These are phyloP conservation scores for Channa striata DNA, from an alignment of 2,797 vertebrate genomes.

Conservation along the genomic window DNA sequence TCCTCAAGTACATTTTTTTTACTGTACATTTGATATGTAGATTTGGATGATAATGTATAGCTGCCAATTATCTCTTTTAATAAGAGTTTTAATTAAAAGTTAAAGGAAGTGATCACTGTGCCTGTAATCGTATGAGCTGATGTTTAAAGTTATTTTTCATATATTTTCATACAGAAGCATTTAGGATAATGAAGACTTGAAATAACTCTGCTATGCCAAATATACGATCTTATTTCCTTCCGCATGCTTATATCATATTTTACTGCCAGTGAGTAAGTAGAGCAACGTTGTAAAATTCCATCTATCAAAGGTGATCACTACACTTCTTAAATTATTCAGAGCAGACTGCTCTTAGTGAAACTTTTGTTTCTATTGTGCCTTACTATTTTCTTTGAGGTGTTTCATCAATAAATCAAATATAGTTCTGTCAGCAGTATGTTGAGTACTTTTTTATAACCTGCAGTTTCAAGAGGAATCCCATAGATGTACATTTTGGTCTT, in stretches of 20 bases:
- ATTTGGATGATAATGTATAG: too few species aligned
- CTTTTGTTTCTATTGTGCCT: neutral
- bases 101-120: constrained; percentile 15
- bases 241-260: constrained; percentile 38
- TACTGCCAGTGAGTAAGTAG: constrained; percentile 16
- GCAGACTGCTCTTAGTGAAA: constrained; percentile 16
- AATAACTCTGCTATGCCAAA: constrained; percentile 63
- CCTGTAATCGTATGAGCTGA: constrained; percentile 5
- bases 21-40: too few species aligned
- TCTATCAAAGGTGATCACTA: constrained; percentile 31
- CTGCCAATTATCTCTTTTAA: too few species aligned
- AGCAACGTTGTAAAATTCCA: constrained; percentile 28
- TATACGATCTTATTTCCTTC: constrained; percentile 35
- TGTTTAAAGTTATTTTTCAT: constrained; percentile 29
- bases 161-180: constrained; percentile 35
- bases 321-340: constrained; percentile 43
- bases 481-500: neutral
- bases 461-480: constrained; percentile 5
- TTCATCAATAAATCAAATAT: constrained; percentile 16
- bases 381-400: constrained; percentile 9
- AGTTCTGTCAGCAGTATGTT: constrained; percentile 16
- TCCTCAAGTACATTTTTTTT: too few species aligned
- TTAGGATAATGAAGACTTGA: constrained; percentile 62
- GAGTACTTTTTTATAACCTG: too few species aligned
- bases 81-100: neutral